phyloP scores from a whole-genome alignment of 2,888 invertebrate species.

The Lobophora halterata region DNA sequence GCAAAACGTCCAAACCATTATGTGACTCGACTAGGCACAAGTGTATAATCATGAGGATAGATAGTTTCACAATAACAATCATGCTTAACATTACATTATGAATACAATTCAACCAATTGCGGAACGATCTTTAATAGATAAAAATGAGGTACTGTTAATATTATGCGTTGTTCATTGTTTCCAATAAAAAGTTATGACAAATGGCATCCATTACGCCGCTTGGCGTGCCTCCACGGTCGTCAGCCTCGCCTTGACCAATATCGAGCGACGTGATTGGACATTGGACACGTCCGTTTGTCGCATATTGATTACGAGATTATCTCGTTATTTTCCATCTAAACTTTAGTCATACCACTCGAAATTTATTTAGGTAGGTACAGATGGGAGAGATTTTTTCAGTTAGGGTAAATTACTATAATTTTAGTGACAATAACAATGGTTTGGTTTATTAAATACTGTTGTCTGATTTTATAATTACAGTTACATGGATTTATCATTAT shows the following conservation, averaged over 20 bases:
- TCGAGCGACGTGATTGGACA: constrained; percentile 56
- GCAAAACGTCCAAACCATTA: too few species aligned
- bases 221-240: constrained; percentile 73
- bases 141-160: constrained; percentile 34
- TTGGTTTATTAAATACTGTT: neutral
- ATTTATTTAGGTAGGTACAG: constrained; percentile 9
- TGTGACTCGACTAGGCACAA: constrained; percentile 28
- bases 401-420: neutral
- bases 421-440: neutral
- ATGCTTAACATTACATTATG: neutral
- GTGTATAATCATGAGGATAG: neutral
- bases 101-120: constrained; percentile 11
- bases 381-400: constrained; percentile 8
- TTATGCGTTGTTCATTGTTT: constrained; percentile 50
- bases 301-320: constrained; percentile 57
- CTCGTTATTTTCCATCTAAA: constrained; percentile 45
- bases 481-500: too few species aligned
- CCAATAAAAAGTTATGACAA: constrained; percentile 65
- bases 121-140: constrained; percentile 7
- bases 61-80: constrained; percentile 10
- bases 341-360: constrained; percentile 31
- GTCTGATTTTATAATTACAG: neutral
- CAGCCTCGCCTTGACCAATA: constrained; percentile 75
- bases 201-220: constrained; percentile 57
- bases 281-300: constrained; percentile 55